Evolutionary conservation across 2,888 invertebrate genomes (phyloP).

Genomic region (Pollenia angustigena): DNA sequence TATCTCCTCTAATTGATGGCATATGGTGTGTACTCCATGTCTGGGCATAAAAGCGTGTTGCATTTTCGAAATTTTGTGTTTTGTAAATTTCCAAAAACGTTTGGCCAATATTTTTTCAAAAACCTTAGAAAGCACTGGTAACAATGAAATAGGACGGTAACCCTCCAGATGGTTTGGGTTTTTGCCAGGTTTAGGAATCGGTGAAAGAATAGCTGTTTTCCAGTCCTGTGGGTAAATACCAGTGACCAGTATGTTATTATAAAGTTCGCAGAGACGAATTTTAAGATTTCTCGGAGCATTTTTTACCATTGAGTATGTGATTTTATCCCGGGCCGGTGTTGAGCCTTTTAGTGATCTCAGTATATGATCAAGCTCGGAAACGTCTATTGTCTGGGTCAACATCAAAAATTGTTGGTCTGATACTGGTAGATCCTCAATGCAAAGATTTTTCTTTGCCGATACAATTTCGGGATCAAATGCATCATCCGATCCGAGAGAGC

Average conservation of each 20-base stretch:
- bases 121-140: constrained; percentile 21
- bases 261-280: neutral
- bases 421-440: neutral
- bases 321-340: no score
- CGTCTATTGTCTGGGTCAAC: no score
- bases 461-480: constrained; percentile 4
- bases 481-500: no score
- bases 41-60: constrained; percentile 46
- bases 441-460: neutral
- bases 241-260: neutral
- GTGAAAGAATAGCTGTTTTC: constrained; percentile 14
- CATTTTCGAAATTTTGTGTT: neutral
- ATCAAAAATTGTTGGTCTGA: no score
- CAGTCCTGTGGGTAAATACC: constrained; percentile 32
- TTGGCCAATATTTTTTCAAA: constrained; percentile 21
- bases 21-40: constrained; percentile 31
- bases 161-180: neutral
- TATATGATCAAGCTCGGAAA: no score
- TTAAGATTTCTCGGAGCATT: no score
- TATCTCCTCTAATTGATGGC: constrained; percentile 24
- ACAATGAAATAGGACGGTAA: no score
- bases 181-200: constrained; percentile 4
- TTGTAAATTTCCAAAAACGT: constrained; percentile 21
- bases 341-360: no score
- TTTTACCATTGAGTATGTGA: no score